Evolutionary conservation across 2,797 vertebrate genomes (phyloP), one percentile per base, ranked within the genome.

Genomic region (Etheostoma nigrum): DNA sequence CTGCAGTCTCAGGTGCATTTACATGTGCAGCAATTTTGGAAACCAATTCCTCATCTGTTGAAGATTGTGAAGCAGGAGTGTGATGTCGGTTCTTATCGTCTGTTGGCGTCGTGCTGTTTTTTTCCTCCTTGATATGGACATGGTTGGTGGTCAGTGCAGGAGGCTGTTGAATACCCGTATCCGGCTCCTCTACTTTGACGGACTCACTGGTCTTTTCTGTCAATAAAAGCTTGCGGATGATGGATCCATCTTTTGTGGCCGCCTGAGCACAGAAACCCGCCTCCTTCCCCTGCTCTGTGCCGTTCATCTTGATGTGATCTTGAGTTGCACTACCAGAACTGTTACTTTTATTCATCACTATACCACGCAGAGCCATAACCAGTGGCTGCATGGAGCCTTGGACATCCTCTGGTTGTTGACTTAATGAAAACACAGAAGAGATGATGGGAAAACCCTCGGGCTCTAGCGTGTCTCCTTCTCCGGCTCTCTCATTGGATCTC

Each of bases 381-480:
- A 93, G 79, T 0, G 93, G 92, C 45, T 89, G 88, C 47, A 93
- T 88, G 66, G 90, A 66, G 36, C 88, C 86, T 67, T 92, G 89
- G 15, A 27, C 69, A 0, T 83, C 86, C 49, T 88, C 84, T 1
- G 84, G 80, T 57, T 93, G 86, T 33, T 91, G 88, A 66, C 97
- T 96, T 70, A 99, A 92, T 8, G 98, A 99, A 92, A 98, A 98
- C 6, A 99, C 97, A 6, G 97, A 98, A 0, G 97, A 99, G 93
- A 99, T 99, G 67, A 99, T 89, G 0, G 97, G 97, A 64, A 98
- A 96, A 1, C 96, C 94, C 63, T 91, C 88, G 6, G 90, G 48
- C 42, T 81, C 83, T 3, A 69, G 25, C n/a, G 55, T 4, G 0
- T 84, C 74, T 53, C 65, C 47, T 14, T 88, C 69, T 48, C 65